Percentiles rank a stretch among this genome's conserved stretches.
These are phyloP conservation scores for Sinocyclocheilus anophthalmus DNA, from an alignment of 2,113 vertebrate species.

Conservation along the genomic window DNA sequence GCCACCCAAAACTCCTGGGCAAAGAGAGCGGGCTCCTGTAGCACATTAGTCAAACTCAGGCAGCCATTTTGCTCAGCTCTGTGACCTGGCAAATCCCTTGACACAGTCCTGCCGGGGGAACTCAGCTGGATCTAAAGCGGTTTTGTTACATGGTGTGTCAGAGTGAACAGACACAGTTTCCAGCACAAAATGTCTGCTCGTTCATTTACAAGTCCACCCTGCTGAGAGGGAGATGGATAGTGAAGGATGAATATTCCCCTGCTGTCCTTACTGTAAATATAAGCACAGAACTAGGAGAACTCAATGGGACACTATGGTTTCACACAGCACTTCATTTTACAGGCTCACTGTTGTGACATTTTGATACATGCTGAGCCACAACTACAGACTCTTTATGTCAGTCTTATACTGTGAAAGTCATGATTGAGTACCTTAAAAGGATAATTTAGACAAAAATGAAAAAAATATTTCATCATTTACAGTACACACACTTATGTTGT, in stretches of 20 bases:
- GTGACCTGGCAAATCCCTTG: slow-evolving; percentile 57
- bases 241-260: slow-evolving; percentile 44
- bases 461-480: not conserved
- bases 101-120: slow-evolving; percentile 49
- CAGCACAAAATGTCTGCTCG: slow-evolving; percentile 56
- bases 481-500: not conserved
- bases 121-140: slow-evolving; percentile 51
- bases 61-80: slow-evolving; percentile 49
- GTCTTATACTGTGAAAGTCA: not conserved
- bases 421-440: not conserved
- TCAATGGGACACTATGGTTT: slow-evolving; percentile 44
- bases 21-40: slow-evolving; percentile 39
- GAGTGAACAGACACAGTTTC: slow-evolving; percentile 55
- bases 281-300: slow-evolving; percentile 31
- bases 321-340: slow-evolving; percentile 34
- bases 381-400: not conserved
- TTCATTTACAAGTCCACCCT: slow-evolving; percentile 58
- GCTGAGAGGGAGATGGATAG: slow-evolving; percentile 43
- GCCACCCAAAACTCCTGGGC: slow-evolving; percentile 45
- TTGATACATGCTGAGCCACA: slow-evolving; percentile 20
- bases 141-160: slow-evolving; percentile 53
- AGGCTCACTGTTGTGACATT: not conserved
- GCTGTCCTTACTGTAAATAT: slow-evolving; percentile 42
- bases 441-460: not conserved
- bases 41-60: slow-evolving; percentile 53